Base-by-base conservation (phyloP, 30 jellyfish, hydroid and myxozoan genomes). In the Calvadosia cruxmelitensis region DNA sequence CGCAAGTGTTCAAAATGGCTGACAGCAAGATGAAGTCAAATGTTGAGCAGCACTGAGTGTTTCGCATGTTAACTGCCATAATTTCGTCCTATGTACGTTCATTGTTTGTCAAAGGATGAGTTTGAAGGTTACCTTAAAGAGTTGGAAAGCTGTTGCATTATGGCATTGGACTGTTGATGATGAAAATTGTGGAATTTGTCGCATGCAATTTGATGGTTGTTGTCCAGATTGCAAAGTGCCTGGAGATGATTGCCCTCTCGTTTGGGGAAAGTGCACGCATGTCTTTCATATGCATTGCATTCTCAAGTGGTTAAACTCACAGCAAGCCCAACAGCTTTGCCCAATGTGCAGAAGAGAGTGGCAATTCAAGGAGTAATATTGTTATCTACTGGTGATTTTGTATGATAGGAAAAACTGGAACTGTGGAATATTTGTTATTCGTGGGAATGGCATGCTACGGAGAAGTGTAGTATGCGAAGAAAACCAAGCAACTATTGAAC, bases 121-220 rank as follows among this genome's bases (percentile, higher is more conserved):
- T 42, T 42, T 87, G 97, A 80, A 87, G 33, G 94, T 87, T 15
- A 75, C 73, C 28, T 53, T 87, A 16, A 80, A 87, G 68, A 87
- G 93, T 50, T 87, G 97, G 97, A 90, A 83, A 63, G 94, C 98
- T 27, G 98, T 90, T 31, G 95, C 95, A 2, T 78, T 83, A 2
- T 90, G 98, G 98, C 95, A 83, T 67, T 90, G 98, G 98, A 90
- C 84, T 50, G 95, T 94, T 3, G 82, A 90, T 69, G 98, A 90
- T 69, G 95, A 82, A 68, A 90, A 93, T 42, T 90, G 98, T 78
- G 98, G 98, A 0, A 90, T 90, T n/a, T 90, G 98, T 71, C 65
- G 95, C 24, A 83, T 82, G 95, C 98, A 82, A 31, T 82, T 90
- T 61, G 98, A 90, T 82, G 94, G 95, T 50, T 90, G 98, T 35